Conservation (phyloP, 2,888 invertebrate genomes). For the Macroteleia sp. region DNA sequence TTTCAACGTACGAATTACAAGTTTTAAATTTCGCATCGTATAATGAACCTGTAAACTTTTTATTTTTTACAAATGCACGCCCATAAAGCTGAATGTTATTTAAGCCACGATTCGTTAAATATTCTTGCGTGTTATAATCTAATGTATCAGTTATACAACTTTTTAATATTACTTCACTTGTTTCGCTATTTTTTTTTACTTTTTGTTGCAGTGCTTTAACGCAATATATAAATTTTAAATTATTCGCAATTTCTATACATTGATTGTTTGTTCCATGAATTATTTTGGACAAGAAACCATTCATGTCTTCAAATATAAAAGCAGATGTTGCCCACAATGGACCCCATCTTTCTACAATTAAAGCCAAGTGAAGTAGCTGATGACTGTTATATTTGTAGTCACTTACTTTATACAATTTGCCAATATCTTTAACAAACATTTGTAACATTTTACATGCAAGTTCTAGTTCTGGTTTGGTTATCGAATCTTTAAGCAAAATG, state of each 20-base stretch:
- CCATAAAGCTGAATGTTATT: no score
- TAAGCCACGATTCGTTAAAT: no score
- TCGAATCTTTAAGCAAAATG: conserved; percentile 54
- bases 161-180: no score
- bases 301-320: conserved; percentile 67
- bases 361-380: conserved; percentile 61
- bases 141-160: no score
- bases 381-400: conserved; percentile 66
- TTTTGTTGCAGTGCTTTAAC: conserved; percentile 40
- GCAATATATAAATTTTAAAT: conserved; percentile 56
- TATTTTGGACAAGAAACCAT: conserved; percentile 62
- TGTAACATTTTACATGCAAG: conserved; percentile 51
- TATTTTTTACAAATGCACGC: no score
- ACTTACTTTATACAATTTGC: conserved; percentile 50
- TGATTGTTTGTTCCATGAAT: conserved; percentile 64
- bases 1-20: no score
- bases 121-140: no score
- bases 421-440: conserved; percentile 63
- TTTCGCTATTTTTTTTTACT: no score
- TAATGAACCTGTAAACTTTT: no score
- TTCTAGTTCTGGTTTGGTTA: conserved; percentile 41
- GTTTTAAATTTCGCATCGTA: no score
- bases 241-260: conserved; percentile 61
- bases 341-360: conserved; percentile 67
- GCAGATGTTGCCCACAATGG: conserved; percentile 66